A percentile compares a stretch with the other conserved stretches of the same genome.
Evolutionary conservation across 2,797 vertebrate genomes (phyloP).

Genomic region (Naso thynnoides): DNA sequence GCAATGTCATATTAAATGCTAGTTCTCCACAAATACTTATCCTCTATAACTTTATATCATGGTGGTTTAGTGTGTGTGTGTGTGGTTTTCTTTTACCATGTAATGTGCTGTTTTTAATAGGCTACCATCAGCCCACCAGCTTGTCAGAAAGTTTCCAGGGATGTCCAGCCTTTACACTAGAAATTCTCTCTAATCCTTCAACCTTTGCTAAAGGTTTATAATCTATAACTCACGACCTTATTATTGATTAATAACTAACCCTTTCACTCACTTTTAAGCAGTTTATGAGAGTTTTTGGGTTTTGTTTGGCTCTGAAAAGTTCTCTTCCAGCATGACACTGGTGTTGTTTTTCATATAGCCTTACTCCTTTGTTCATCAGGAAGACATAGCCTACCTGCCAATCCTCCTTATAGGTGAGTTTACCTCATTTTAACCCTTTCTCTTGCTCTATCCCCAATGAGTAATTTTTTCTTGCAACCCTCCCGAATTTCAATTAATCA

Average conservation of each 20-base stretch:
- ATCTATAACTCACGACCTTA: neutral
- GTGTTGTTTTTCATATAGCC: neutral
- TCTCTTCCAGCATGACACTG: neutral
- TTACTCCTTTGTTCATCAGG: too few relatives aligned
- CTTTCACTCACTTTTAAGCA: neutral
- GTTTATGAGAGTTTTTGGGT: neutral
- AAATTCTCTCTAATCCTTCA: too few relatives aligned
- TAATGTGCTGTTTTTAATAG: neutral
- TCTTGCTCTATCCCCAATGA: too few relatives aligned
- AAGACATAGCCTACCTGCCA: too few relatives aligned
- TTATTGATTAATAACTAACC: neutral
- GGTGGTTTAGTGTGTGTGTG: neutral
- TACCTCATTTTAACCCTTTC: too few relatives aligned
- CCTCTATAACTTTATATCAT: neutral
- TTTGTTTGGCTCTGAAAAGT: neutral
- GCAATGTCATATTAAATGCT: slow-evolving; percentile 17
- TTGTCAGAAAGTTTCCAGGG: neutral
- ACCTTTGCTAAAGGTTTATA: neutral
- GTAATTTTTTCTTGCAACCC: too few relatives aligned
- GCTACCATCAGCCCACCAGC: neutral
- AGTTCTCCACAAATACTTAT: slow-evolving; percentile 2
- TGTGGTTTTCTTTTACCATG: neutral
- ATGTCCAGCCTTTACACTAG: neutral
- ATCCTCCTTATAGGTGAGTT: too few relatives aligned
- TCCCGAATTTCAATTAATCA: too few relatives aligned